Conservation (phyloP, 2,113 vertebrate species). For the Cyanistes caeruleus region DNA sequence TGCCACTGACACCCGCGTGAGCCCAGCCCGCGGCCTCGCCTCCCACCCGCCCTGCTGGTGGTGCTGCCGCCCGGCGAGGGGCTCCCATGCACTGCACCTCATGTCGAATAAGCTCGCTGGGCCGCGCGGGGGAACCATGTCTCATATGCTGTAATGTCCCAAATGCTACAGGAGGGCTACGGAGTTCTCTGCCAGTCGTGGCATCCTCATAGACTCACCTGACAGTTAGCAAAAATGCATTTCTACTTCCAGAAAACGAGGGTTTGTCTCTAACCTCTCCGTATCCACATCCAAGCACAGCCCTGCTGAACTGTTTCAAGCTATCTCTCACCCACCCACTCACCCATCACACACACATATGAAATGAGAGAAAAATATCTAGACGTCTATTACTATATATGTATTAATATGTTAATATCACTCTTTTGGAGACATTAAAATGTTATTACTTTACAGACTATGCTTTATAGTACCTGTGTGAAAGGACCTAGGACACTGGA, state of each 20-base stretch:
- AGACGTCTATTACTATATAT: slow-evolving; percentile 77
- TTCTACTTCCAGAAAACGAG: slow-evolving; percentile 22
- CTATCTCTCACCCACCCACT: slow-evolving; percentile 48
- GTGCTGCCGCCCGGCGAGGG: slow-evolving; percentile 21
- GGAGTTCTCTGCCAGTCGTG: slow-evolving; percentile 12
- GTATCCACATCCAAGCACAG: slow-evolving; percentile 22
- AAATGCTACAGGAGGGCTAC: slow-evolving; percentile 24
- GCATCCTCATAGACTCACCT: slow-evolving; percentile 51
- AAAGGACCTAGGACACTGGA: slow-evolving; percentile 87
- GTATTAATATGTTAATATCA: slow-evolving; percentile 84
- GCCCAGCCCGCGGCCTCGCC: background rate
- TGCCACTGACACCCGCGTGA: slow-evolving; percentile 29
- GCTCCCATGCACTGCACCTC: slow-evolving; percentile 78
- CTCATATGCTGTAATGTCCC: slow-evolving; percentile 56
- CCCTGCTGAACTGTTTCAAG: slow-evolving; percentile 72
- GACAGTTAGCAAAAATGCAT: slow-evolving; percentile 32
- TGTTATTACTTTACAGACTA: slow-evolving; percentile 81
- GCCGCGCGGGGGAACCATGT: background rate
- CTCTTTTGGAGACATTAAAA: slow-evolving; percentile 76
- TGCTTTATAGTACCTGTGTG: slow-evolving; percentile 86
- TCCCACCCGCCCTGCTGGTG: background rate
- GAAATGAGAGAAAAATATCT: slow-evolving; percentile 70
- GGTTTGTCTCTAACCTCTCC: slow-evolving; percentile 33
- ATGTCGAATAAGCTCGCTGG: slow-evolving; percentile 57
- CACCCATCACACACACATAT: slow-evolving; percentile 50